A percentile compares a stretch with the other conserved stretches of the same genome.
phyloP scores from a whole-genome alignment of 2,888 invertebrate genomes.

The Parnassius glacialis region DNA sequence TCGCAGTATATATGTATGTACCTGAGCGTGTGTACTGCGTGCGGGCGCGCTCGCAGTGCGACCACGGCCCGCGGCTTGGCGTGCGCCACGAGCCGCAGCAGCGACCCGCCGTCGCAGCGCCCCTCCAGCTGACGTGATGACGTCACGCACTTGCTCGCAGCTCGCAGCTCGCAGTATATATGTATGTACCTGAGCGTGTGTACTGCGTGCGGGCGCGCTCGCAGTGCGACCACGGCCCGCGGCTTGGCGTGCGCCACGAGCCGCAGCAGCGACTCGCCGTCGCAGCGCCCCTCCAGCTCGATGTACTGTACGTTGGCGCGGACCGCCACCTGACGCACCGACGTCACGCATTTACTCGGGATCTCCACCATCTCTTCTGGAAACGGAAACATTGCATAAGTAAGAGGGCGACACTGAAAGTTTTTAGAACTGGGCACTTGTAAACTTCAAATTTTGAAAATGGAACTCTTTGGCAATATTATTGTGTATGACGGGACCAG shows the following conservation, averaged over 20 bases:
- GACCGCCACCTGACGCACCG: slow-evolving; percentile 87
- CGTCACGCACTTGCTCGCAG: too few relatives aligned
- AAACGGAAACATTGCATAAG: slow-evolving; percentile 8
- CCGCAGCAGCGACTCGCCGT: slow-evolving; percentile 90
- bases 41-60: slow-evolving; percentile 54
- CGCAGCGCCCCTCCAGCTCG: slow-evolving; percentile 97
- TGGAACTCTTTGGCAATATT: too few relatives aligned
- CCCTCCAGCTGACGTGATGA: slow-evolving; percentile 89
- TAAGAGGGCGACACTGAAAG: too few relatives aligned
- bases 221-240: slow-evolving; percentile 85
- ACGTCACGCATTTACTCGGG: slow-evolving; percentile 93
- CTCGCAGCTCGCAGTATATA: not conserved
- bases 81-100: slow-evolving; percentile 89
- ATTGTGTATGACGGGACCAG: too few relatives aligned
- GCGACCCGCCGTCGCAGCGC: slow-evolving; percentile 91
- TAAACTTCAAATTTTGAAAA: too few relatives aligned
- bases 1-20: slow-evolving; percentile 28
- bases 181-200: not conserved
- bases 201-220: slow-evolving; percentile 40
- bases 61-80: slow-evolving; percentile 91
- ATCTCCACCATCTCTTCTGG: slow-evolving; percentile 83
- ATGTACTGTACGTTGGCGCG: slow-evolving; percentile 95
- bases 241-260: slow-evolving; percentile 91
- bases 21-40: slow-evolving; percentile 50
- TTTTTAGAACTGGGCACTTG: too few relatives aligned